Conservation (phyloP, 2,888 invertebrate genomes). For the Oscheius onirici region DNA sequence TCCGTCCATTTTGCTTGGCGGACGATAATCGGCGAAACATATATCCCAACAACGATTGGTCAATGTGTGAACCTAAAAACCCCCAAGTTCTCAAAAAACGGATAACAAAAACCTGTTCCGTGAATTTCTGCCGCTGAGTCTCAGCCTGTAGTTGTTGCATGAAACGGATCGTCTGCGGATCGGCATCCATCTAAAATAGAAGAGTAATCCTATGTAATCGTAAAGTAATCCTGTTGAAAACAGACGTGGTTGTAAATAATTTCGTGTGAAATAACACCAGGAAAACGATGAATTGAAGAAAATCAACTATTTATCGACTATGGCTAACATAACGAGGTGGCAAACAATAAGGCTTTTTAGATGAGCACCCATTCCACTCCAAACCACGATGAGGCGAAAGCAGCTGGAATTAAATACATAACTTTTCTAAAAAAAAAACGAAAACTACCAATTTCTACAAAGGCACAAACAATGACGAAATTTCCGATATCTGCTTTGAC, state of each 20-base stretch:
- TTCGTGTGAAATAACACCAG: neutral
- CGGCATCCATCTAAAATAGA: constrained; percentile 43
- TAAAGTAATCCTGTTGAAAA: neutral
- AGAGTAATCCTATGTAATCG: neutral
- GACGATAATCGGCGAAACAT: constrained; percentile 67
- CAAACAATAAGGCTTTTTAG: neutral
- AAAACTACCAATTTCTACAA: constrained; percentile 44
- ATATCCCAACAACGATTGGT: constrained; percentile 66
- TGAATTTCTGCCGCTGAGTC: constrained; percentile 66
- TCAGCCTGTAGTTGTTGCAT: constrained; percentile 66
- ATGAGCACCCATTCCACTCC: constrained; percentile 20
- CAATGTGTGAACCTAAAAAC: constrained; percentile 59
- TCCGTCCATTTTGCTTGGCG: constrained; percentile 65
- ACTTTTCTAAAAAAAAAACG: neutral
- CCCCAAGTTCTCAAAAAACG: neutral
- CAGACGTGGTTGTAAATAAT: neutral
- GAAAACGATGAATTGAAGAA: constrained; percentile 34
- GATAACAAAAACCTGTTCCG: constrained; percentile 58
- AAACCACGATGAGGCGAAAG: constrained; percentile 22
- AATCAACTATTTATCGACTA: neutral
- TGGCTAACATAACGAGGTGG: neutral
- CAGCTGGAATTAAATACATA: constrained; percentile 1
- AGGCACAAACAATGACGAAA: constrained; percentile 41
- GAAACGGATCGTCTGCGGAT: constrained; percentile 60
- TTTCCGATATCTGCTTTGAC: constrained; percentile 46